Percentiles rank a stretch among this genome's conserved stretches.
Evolutionary conservation across 1,140 invertebrate species (phyloP).

Genomic region (Hesperophylax magnus): DNA sequence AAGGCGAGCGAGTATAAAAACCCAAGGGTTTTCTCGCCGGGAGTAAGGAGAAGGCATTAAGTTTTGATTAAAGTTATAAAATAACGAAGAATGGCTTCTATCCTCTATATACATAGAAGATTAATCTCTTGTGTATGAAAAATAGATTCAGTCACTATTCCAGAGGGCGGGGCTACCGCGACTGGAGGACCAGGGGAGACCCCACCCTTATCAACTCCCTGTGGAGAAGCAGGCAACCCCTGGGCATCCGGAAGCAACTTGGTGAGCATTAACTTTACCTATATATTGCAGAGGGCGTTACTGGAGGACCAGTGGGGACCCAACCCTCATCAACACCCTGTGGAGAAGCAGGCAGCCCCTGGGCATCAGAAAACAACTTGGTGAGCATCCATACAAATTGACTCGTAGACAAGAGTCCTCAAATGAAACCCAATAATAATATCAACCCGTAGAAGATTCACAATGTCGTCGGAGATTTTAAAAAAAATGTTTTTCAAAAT

Average conservation of each 20-base stretch:
- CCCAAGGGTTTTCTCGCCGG: neutral
- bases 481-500: neutral
- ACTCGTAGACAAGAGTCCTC: too few species aligned
- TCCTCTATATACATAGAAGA: slow-evolving; percentile 48
- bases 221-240: slow-evolving; percentile 78
- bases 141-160: slow-evolving; percentile 72
- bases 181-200: slow-evolving; percentile 77
- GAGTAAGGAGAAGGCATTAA: neutral
- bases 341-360: slow-evolving; percentile 79
- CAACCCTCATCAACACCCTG: slow-evolving; percentile 77
- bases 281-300: slow-evolving; percentile 72
- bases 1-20: neutral
- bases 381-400: slow-evolving; percentile 59
- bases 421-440: too few species aligned
- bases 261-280: slow-evolving; percentile 62
- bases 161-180: slow-evolving; percentile 75
- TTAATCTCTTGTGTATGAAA: slow-evolving; percentile 55
- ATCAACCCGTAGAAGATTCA: too few species aligned
- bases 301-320: slow-evolving; percentile 77
- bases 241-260: slow-evolving; percentile 77
- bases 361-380: slow-evolving; percentile 77
- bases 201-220: slow-evolving; percentile 78
- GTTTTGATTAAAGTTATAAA: neutral
- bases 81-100: slow-evolving; percentile 48
- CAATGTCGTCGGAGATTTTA: neutral